Conservation (phyloP, 53 echinoderm and acorn worm genomes). For the Zoroaster sp. region DNA sequence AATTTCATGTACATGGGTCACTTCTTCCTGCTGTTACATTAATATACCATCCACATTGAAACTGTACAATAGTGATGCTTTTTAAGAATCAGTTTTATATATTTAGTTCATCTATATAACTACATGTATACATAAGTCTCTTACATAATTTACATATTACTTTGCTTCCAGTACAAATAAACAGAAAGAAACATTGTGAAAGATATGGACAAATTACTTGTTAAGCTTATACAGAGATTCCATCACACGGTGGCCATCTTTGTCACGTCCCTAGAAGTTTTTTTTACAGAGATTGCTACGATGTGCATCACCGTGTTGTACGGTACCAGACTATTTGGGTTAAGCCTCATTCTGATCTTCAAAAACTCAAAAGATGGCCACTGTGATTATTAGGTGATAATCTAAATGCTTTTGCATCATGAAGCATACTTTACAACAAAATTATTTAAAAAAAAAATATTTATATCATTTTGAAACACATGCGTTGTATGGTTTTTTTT, state of each 20-base stretch:
- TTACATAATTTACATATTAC: conserved; percentile 46
- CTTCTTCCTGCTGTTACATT: neutral
- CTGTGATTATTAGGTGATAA: too few relatives aligned
- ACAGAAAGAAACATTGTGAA: neutral
- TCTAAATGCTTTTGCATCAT: too few relatives aligned
- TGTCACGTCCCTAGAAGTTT: neutral
- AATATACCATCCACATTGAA: conserved; percentile 11
- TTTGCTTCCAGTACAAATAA: conserved; percentile 4
- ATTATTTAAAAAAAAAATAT: too few relatives aligned
- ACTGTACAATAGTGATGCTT: conserved; percentile 11
- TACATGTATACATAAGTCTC: conserved; percentile 52
- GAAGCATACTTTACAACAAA: too few relatives aligned
- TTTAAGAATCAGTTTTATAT: conserved; percentile 18
- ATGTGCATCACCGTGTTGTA: too few relatives aligned
- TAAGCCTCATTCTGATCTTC: too few relatives aligned
- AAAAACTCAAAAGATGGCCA: too few relatives aligned
- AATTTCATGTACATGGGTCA: neutral
- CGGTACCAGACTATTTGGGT: too few relatives aligned
- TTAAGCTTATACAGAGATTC: neutral
- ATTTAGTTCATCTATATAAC: conserved; percentile 24
- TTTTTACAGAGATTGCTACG: too few relatives aligned
- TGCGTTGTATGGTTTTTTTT: too few relatives aligned
- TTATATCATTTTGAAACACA: too few relatives aligned
- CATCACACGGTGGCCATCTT: neutral
- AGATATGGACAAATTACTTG: neutral